Evolutionary conservation across 1,140 invertebrate genomes (phyloP).

Genomic region (Bombus breviceps): DNA sequence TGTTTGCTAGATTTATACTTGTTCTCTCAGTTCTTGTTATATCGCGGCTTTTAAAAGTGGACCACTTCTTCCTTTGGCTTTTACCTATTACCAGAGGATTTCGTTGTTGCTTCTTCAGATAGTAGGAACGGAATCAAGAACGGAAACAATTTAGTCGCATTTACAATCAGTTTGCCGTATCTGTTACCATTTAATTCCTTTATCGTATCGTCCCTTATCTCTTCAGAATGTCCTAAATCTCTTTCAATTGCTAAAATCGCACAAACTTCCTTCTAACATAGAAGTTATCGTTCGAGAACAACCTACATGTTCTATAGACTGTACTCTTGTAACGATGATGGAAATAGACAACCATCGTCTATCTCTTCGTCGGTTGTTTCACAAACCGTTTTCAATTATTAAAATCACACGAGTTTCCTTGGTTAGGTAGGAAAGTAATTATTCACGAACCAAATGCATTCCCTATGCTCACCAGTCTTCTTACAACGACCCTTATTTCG

Average conservation of each 20-base stretch:
- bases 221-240: too few relatives aligned
- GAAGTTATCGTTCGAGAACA: not conserved
- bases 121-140: not conserved
- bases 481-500: not conserved
- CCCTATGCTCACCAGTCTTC: not conserved
- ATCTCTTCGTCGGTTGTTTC: not conserved
- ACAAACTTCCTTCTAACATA: not conserved
- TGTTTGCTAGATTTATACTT: not conserved
- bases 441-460: not conserved
- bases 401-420: not conserved
- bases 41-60: not conserved
- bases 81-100: slow-evolving; percentile 2
- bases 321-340: too few relatives aligned
- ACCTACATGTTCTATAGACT: not conserved
- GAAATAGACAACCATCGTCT: not conserved
- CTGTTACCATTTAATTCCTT: not conserved
- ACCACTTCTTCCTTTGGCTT: not conserved
- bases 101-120: not conserved
- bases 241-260: not conserved
- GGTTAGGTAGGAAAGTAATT: not conserved
- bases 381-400: not conserved
- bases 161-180: not conserved
- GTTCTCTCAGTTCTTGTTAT: not conserved
- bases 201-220: not conserved
- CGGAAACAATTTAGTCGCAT: not conserved